Conservation (phyloP, 1,140 invertebrate species). For the Andrena cerasifolii region DNA sequence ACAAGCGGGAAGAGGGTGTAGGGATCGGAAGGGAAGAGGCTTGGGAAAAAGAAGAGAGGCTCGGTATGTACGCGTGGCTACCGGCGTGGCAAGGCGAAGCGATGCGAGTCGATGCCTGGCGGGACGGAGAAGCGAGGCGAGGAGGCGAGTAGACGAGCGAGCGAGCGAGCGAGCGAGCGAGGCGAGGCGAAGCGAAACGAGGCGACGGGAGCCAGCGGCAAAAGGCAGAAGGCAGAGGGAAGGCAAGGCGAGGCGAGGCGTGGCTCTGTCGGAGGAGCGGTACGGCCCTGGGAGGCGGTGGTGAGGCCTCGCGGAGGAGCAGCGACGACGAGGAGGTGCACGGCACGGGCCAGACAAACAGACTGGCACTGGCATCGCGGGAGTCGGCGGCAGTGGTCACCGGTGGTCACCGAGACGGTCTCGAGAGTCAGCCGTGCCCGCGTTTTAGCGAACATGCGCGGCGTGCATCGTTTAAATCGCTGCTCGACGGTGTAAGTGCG, state of each 20-base stretch:
- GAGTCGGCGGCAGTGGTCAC: slow-evolving; percentile 67
- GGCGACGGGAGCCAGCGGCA: slow-evolving; percentile 2
- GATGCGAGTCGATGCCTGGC: slow-evolving; percentile 5
- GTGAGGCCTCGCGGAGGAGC: slow-evolving; percentile 68
- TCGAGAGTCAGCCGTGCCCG: slow-evolving; percentile 29
- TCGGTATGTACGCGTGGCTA: slow-evolving; percentile 42
- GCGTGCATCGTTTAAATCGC: slow-evolving; percentile 31
- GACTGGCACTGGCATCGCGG: slow-evolving; percentile 73
- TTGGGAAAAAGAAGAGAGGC: slow-evolving; percentile 1
- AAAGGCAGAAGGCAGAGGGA: slow-evolving; percentile 20
- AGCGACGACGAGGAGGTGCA: slow-evolving; percentile 64
- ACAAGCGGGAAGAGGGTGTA: neutral
- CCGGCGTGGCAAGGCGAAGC: slow-evolving; percentile 31
- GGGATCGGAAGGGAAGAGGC: neutral
- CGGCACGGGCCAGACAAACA: slow-evolving; percentile 74
- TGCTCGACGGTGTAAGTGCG: slow-evolving; percentile 20
- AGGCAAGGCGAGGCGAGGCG: slow-evolving; percentile 47
- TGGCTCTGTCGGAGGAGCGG: slow-evolving; percentile 34
- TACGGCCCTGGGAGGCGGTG: slow-evolving; percentile 76
- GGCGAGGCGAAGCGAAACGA: slow-evolving; percentile 9
- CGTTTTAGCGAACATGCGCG: slow-evolving; percentile 44
- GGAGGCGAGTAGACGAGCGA: neutral
- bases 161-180: neutral
- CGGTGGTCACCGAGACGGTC: slow-evolving; percentile 56
- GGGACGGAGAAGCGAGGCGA: neutral